A percentile compares a stretch with the other conserved stretches of the same genome.
Evolutionary conservation across 2,113 vertebrate genomes (phyloP).

Genomic region (Anser cygnoides): DNA sequence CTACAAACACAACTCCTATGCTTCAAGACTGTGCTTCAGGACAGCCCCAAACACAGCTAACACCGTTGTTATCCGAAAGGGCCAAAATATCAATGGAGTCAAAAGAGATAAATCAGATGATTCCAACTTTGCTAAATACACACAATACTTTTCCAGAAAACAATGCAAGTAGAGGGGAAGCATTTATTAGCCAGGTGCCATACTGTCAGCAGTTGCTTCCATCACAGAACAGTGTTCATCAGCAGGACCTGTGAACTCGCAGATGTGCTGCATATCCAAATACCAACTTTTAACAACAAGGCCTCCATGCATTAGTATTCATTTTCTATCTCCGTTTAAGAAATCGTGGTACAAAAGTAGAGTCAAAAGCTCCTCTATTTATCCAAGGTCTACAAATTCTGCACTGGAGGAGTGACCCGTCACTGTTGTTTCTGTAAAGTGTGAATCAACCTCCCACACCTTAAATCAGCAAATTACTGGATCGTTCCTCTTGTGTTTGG

Average conservation of each 20-base stretch:
- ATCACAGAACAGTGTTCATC: neutral
- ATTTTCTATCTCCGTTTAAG: neutral
- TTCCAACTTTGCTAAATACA: neutral
- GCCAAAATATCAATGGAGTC: neutral
- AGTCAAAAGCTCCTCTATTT: neutral
- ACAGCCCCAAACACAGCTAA: neutral
- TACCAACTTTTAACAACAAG: neutral
- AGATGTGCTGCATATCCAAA: neutral
- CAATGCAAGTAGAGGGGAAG: neutral
- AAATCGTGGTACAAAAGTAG: neutral
- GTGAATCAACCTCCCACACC: slow-evolving; percentile 29
- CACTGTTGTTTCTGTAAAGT: neutral
- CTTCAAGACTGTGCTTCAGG: neutral
- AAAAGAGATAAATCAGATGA: neutral
- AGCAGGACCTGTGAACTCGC: neutral
- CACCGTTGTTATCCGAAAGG: neutral
- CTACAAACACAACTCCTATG: neutral
- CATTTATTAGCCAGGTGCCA: neutral
- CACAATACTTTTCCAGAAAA: neutral
- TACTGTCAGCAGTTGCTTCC: neutral
- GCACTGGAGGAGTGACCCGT: neutral
- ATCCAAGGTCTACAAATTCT: neutral
- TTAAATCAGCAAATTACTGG: slow-evolving; percentile 43
- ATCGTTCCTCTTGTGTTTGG: slow-evolving; percentile 29
- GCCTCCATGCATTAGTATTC: neutral